Percentiles rank a stretch among this genome's conserved stretches.
These are phyloP conservation scores for Rousettus leschenaultii DNA, from an alignment of 2,113 vertebrate species.

Conservation along the genomic window DNA sequence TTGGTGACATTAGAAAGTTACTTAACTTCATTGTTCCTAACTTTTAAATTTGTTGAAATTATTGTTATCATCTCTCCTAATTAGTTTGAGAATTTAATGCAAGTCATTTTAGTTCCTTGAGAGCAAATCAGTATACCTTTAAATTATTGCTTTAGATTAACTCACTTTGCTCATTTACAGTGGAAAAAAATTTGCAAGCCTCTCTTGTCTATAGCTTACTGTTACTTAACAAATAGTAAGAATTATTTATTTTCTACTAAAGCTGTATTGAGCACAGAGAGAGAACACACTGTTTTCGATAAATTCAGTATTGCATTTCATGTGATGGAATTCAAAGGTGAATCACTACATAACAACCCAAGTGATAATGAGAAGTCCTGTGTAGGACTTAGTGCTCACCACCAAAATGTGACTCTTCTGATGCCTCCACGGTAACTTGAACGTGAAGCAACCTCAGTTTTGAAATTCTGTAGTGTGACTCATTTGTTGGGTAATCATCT, in stretches of 20 bases:
- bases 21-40: constrained; percentile 13
- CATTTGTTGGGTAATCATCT: neutral
- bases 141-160: neutral
- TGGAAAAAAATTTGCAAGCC: neutral
- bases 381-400: neutral
- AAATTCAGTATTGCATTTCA: neutral
- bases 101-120: constrained; percentile 5
- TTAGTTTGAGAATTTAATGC: constrained; percentile 14
- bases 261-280: neutral
- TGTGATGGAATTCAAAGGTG: neutral
- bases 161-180: neutral
- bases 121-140: constrained; percentile 13
- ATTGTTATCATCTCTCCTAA: neutral
- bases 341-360: neutral
- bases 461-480: neutral
- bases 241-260: neutral
- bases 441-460: neutral
- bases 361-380: neutral
- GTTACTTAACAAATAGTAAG: neutral
- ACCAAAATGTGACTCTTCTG: neutral
- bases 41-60: constrained; percentile 31
- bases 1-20: constrained; percentile 28
- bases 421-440: neutral
- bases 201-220: neutral
- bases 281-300: neutral